Evolutionary conservation across 2,888 invertebrate genomes (phyloP).

Genomic region (Eledona agricola): DNA sequence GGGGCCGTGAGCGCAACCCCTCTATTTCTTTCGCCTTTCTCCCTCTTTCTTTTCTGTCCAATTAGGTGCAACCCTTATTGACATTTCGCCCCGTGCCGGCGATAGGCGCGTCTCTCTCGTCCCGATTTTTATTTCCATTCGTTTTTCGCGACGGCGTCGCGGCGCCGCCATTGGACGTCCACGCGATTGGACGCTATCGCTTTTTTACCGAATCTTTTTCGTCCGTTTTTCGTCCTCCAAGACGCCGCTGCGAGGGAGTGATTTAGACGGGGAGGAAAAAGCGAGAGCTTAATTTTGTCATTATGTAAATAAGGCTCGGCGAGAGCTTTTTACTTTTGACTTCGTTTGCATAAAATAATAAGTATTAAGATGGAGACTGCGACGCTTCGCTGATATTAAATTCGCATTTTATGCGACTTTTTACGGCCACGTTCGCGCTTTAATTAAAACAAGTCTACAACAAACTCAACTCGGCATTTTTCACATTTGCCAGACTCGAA

Average conservation of each 20-base stretch:
- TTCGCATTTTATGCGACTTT: slow-evolving; percentile 46
- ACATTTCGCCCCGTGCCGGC: slow-evolving; percentile 35
- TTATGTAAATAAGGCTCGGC: slow-evolving; percentile 47
- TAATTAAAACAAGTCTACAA: slow-evolving; percentile 6
- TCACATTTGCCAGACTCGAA: no score
- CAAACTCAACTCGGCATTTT: no score
- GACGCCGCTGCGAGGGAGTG: no score
- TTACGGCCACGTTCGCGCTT: slow-evolving; percentile 29
- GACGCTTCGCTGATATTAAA: slow-evolving; percentile 42
- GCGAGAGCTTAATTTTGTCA: slow-evolving; percentile 49
- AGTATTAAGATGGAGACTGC: slow-evolving; percentile 43
- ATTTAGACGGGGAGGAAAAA: slow-evolving; percentile 33
- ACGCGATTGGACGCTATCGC: slow-evolving; percentile 13
- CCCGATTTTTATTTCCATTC: slow-evolving; percentile 26
- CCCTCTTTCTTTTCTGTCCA: slow-evolving; percentile 48
- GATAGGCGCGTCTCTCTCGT: slow-evolving; percentile 13
- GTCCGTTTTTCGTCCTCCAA: neutral
- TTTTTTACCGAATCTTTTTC: slow-evolving; percentile 13
- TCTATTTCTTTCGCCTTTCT: slow-evolving; percentile 44
- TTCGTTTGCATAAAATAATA: slow-evolving; percentile 51
- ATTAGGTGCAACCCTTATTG: slow-evolving; percentile 43
- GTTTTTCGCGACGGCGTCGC: slow-evolving; percentile 11
- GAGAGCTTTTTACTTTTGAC: slow-evolving; percentile 51
- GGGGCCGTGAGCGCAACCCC: slow-evolving; percentile 50
- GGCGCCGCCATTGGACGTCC: slow-evolving; percentile 13